Base-by-base conservation (phyloP, 2,888 invertebrate genomes). In the Bugula neritina region DNA sequence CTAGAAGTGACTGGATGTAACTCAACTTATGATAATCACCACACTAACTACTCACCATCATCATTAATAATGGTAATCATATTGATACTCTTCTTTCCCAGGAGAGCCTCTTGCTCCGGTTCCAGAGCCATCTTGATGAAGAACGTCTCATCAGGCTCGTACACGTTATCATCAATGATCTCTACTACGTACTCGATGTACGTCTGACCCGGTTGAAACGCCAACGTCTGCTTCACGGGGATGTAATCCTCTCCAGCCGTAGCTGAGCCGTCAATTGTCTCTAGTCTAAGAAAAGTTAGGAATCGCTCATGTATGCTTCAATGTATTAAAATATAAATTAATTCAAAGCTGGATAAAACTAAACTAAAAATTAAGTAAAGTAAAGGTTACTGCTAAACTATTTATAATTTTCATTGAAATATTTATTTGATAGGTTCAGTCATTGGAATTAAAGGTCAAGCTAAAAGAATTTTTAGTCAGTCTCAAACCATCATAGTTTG, bases 61-160 rank as follows among this genome's bases (percentile, higher is more conserved):
- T 88, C 88, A 76, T 88, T 87, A 35, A 88, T 83, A 73, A 88
- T 88, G 43, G 87, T 87, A 71, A 88, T 85, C 79, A 87, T 87
- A 84, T 87, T 87, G 76, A 88, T 87, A 63, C 86, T 83, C 34
- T 85, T 83, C 55, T 85, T 81, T 23, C 88, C 88, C 0, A 88
- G 79, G 69, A 84, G 81, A 0, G 85, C 85, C 23, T 77, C 75
- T 1, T 76, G 72, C 5, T 76, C 72, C 1, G 76, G 75, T 52
- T 78, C 77, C 25, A 80, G 43, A 72, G 74, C 76, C 2, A 89
- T 78, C 76, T 88, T 86, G 29, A 88, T 85, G 79, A 87, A 88
- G 80, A 89, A 89, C 74, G 87, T 87, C 79, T 88, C 88, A 78
- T 88, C 87, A 0, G 88, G 87, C 79, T 88, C 87, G 88, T 88